phyloP scores from a whole-genome alignment of 2,888 invertebrate genomes.

The Drosophila niveifrons region DNA sequence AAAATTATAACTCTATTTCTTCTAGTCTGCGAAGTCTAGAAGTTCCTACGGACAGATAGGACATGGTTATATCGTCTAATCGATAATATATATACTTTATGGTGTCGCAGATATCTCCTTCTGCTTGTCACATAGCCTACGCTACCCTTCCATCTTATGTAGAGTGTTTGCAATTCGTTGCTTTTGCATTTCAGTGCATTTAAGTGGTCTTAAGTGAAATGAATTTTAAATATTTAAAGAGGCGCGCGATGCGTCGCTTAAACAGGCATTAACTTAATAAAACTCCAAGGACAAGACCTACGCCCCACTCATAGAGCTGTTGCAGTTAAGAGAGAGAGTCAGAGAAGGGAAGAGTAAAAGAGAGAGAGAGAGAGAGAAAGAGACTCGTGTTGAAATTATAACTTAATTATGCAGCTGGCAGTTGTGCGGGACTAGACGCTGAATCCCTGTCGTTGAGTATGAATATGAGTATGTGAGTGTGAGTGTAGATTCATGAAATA shows the following conservation, averaged over 20 bases:
- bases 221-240: slow-evolving; percentile 77
- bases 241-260: slow-evolving; percentile 63
- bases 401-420: slow-evolving; percentile 71
- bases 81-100: too few relatives aligned
- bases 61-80: too few relatives aligned
- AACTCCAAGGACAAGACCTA: slow-evolving; percentile 65
- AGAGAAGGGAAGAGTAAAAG: too few relatives aligned
- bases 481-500: slow-evolving; percentile 5
- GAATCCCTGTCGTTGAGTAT: slow-evolving; percentile 8
- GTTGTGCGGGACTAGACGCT: slow-evolving; percentile 6
- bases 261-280: slow-evolving; percentile 73
- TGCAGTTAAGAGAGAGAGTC: slow-evolving; percentile 1
- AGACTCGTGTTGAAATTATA: slow-evolving; percentile 52
- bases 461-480: slow-evolving; percentile 1
- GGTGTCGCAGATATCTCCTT: too few relatives aligned
- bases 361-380: neutral
- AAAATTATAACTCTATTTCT: too few relatives aligned
- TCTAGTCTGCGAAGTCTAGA: too few relatives aligned
- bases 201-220: slow-evolving; percentile 61
- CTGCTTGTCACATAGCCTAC: too few relatives aligned
- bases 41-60: too few relatives aligned
- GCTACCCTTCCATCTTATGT: neutral
- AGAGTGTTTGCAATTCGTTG: slow-evolving; percentile 20
- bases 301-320: neutral
- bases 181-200: slow-evolving; percentile 35